Evolutionary conservation across 2,113 vertebrate species (phyloP).

Genomic region (Plectropomus leopardus): DNA sequence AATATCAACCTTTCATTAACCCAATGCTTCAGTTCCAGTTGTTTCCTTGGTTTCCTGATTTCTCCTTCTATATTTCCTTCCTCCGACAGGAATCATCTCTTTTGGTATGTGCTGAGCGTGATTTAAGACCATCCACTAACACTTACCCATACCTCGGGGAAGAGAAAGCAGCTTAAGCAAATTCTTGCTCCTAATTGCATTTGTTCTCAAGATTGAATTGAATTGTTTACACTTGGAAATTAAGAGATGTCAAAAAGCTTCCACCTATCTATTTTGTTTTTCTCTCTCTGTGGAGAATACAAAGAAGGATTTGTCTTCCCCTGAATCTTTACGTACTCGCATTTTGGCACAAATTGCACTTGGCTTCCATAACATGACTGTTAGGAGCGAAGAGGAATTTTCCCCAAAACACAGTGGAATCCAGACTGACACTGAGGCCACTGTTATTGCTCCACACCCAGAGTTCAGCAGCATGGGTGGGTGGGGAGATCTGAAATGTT

Average conservation of each 20-base stretch:
- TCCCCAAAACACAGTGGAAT: constrained; percentile 81
- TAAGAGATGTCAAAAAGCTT: constrained; percentile 41
- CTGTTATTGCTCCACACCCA: constrained; percentile 77
- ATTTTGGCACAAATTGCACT: constrained; percentile 73
- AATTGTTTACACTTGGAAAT: constrained; percentile 74
- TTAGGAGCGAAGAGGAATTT: constrained; percentile 77
- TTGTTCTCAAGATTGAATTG: constrained; percentile 74
- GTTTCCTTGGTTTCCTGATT: constrained; percentile 10
- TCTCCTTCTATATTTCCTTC: neutral
- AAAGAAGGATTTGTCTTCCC: constrained; percentile 69
- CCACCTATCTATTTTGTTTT: constrained; percentile 52
- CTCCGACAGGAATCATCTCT: neutral
- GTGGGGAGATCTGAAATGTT: constrained; percentile 39
- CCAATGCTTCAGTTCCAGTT: neutral
- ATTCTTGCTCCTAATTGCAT: constrained; percentile 81
- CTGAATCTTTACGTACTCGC: constrained; percentile 55
- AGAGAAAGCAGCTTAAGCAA: constrained; percentile 60
- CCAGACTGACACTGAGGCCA: constrained; percentile 74
- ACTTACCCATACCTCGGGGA: constrained; percentile 27
- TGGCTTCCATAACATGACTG: constrained; percentile 67
- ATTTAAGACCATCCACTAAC: constrained; percentile 49
- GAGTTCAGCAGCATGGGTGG: constrained; percentile 56
- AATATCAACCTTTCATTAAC: constrained; percentile 48
- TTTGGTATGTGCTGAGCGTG: neutral
- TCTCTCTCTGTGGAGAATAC: constrained; percentile 20